Conservation (phyloP, 2,888 invertebrate species). For the Ditylenchus weischeri region DNA sequence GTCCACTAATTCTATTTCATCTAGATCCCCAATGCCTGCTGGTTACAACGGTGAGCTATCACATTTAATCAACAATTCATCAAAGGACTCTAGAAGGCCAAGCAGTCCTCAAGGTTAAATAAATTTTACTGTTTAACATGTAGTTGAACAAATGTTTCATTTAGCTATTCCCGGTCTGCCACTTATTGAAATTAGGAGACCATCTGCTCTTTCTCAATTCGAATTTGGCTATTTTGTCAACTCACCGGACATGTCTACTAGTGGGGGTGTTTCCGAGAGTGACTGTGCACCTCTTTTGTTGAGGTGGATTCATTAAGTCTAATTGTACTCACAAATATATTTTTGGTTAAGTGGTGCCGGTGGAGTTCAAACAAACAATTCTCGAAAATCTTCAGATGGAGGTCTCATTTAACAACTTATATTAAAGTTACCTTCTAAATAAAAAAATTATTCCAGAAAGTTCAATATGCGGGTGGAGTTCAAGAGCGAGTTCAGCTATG, state of each 20-base stretch:
- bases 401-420: too few species aligned
- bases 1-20: neutral
- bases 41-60: conserved; percentile 17
- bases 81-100: conserved; percentile 43
- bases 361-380: conserved; percentile 34
- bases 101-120: conserved; percentile 47
- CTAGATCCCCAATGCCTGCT: neutral
- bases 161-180: conserved; percentile 56
- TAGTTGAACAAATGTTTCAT: neutral
- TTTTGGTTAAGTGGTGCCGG: conserved; percentile 28
- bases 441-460: conserved; percentile 40
- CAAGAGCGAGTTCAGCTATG: conserved; percentile 55
- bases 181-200: conserved; percentile 56
- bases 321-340: too few species aligned
- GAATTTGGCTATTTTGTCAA: conserved; percentile 58
- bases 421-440: too few species aligned
- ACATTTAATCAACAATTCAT: neutral
- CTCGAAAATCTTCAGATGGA: conserved; percentile 42
- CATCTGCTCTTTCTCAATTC: conserved; percentile 56
- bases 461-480: conserved; percentile 55
- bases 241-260: conserved; percentile 47
- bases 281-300: conserved; percentile 56
- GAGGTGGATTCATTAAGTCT: too few species aligned
- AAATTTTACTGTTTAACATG: neutral
- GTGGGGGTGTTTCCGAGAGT: conserved; percentile 41